These are phyloP conservation scores for Pipistrellus pipistrellus DNA, from an alignment of 2,797 vertebrate species.

Conservation along the genomic window DNA sequence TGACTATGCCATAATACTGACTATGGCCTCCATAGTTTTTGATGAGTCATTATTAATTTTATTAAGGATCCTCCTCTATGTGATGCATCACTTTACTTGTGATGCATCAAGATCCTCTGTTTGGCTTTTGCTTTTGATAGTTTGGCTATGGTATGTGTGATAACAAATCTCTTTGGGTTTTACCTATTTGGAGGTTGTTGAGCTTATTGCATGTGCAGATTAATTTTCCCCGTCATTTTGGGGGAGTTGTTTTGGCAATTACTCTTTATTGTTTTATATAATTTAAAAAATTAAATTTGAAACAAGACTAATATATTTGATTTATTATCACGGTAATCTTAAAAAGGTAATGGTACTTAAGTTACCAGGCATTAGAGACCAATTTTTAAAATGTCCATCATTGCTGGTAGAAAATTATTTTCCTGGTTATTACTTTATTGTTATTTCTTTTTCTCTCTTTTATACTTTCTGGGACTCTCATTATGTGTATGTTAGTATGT, in stretches of 20 bases:
- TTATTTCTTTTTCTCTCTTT: not conserved
- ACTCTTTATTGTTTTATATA: not conserved
- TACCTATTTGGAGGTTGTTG: not conserved
- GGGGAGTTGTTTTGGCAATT: not conserved
- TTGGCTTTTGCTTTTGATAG: constrained; percentile 28
- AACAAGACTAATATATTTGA: constrained; percentile 29
- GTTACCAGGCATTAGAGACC: not conserved
- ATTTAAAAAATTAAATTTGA: not conserved
- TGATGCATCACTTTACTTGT: not conserved
- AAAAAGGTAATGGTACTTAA: not conserved
- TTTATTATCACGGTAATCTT: constrained; percentile 38
- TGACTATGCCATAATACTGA: constrained; percentile 19
- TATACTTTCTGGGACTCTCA: not conserved
- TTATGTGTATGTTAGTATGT: not conserved
- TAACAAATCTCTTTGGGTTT: not conserved
- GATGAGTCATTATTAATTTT: constrained; percentile 30
- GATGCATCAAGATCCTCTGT: not conserved
- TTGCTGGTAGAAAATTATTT: not conserved
- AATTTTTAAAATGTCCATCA: not conserved
- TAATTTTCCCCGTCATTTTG: constrained; percentile 28
- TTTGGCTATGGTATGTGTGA: constrained; percentile 5
- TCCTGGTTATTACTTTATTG: not conserved
- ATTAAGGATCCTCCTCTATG: not conserved
- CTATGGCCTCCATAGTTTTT: not conserved
- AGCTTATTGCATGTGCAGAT: constrained; percentile 3